Conservation (phyloP, 2,113 vertebrate genomes). For the Burhinus bistriatus region DNA sequence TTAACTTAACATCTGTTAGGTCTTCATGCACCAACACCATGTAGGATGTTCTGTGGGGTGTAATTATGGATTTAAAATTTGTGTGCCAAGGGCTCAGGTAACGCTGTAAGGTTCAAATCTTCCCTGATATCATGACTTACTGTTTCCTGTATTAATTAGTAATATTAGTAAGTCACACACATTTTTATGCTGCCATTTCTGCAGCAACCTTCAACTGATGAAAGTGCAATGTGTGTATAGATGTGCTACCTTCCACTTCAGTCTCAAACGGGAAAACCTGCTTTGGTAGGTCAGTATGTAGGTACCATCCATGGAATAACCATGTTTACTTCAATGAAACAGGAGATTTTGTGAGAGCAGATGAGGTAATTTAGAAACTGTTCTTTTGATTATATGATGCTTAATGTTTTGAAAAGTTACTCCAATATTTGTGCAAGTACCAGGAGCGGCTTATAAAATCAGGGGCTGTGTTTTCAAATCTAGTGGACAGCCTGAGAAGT, state of each 20-base stretch:
- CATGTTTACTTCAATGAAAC: not conserved
- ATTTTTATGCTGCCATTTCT: not conserved
- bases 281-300: not conserved
- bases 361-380: not conserved
- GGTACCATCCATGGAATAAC: not conserved
- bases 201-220: not conserved
- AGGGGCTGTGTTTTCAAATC: not conserved
- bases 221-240: not conserved
- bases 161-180: not conserved
- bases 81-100: not conserved
- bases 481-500: not conserved
- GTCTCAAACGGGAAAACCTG: not conserved
- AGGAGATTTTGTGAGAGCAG: not conserved
- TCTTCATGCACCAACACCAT: not conserved
- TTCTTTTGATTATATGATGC: not conserved
- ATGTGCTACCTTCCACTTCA: not conserved
- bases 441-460: not conserved
- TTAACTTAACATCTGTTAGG: not conserved
- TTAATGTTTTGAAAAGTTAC: not conserved
- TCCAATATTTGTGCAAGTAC: not conserved
- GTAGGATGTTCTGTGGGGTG: not conserved
- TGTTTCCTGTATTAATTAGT: not conserved
- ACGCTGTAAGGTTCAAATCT: not conserved
- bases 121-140: not conserved
- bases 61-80: not conserved